Evolutionary conservation across 2,888 invertebrate genomes (phyloP), one percentile per base, ranked within the genome.

Genomic region (Anaspis maculata): DNA sequence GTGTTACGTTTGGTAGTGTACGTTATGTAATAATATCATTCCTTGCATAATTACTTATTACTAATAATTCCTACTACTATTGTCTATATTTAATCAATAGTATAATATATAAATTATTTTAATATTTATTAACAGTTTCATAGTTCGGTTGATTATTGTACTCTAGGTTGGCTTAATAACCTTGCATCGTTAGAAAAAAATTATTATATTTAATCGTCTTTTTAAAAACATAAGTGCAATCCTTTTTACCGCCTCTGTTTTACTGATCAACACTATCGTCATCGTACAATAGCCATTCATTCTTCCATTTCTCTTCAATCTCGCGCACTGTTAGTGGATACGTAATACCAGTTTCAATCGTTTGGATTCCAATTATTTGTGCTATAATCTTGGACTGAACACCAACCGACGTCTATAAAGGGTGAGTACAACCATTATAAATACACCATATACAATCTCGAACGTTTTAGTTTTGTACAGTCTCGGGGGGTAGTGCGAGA

Each of bases 1-100:
- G 72, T 72, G 71, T 72, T 72, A 71, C 71, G 70, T 72, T 72
- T 70, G 69, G 71, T 71, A 70, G 68, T 69, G 68, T 68, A 67
- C 69, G 69, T 68, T 68, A 67, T 67, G 66, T 67, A 66, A 66
- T 66, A 66, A 66, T 66, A 65, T 66, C 61, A 65, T 65, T 66
- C 63, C 65, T 67, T 67, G 65, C 63, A 65, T 66, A 66, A 63
- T 66, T 66, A 64, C 62, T 65, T 65, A 63, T 64, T 65, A 62
- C 59, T 62, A 63, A 65, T 65, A 63, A 63, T 65, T 65, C 60
- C 61, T 62, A 62, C 56, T 59, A 62, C 61, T 64, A 64, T 64
- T 64, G 63, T 65, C 62, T 65, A 57, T 61, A 61, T 64, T 64
- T 61, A 61, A 61, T 57, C 62, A 62, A 63, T 64, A 64, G 62